Base-by-base conservation (phyloP, 2,113 vertebrate species). In the Cottus gobio region DNA sequence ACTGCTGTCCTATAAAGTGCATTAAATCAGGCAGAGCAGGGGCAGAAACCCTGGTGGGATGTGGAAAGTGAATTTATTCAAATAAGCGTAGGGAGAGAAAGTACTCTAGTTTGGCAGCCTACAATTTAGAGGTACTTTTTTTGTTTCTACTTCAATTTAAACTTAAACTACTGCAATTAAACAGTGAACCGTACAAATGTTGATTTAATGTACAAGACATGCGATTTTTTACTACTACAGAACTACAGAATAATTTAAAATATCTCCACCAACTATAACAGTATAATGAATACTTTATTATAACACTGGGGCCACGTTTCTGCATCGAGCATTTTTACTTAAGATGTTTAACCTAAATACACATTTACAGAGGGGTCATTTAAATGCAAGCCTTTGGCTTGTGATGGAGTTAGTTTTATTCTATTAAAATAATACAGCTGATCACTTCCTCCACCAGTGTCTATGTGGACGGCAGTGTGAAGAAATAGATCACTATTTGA, bases 1-100 rank as follows among this genome's bases (percentile, higher is more conserved):
- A 44, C 60, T 37, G 64, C 80, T 60, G 28, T 66, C 56, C 26
- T 75, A 7, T 54, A 26, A 54, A 16, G 31, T 15, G 22, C 67
- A 68, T 60, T 36, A 18, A 9, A 12, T 58, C 67, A 37, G 24
- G 67, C 9, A 30, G 12, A 68, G 22, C 8, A 57, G 50, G 6
- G 46, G n/a, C 30, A 70, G 22, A 44, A 72, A 6, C 44, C 54
- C 7, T 2, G 18, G 52, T 46, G 66, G 34, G 52, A 39, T 24
- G 42, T 28, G 22, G 1, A 22, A 42, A 37, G 42, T 26, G 13
- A 16, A 42, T 61, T n/a, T 48, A 75, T 44, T 52, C 24, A 22
- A 52, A 31, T 48, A 22, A 48, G 28, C 34, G 44, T n/a, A 15
- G 22, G 28, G 16, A 68, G 46, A 34, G 3, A 24, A 20, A 0